Conservation (phyloP, 2,888 invertebrate genomes). For the Drosophila atripex region DNA sequence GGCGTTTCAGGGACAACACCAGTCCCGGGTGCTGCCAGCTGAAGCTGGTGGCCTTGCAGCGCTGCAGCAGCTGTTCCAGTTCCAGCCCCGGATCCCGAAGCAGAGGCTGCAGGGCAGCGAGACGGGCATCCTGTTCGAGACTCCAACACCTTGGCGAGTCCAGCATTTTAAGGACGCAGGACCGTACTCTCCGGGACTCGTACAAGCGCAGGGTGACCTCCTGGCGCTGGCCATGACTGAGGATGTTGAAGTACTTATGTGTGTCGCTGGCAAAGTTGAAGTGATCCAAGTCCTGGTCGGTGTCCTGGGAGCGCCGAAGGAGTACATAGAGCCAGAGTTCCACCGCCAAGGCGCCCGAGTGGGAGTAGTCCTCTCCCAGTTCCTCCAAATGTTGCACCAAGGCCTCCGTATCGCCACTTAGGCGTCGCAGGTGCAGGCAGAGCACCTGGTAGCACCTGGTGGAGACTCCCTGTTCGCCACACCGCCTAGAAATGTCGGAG, state of each 20-base stretch:
- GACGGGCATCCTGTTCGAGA: slow-evolving; percentile 65
- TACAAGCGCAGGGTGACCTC: slow-evolving; percentile 43
- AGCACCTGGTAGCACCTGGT: slow-evolving; percentile 71
- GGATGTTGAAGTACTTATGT: slow-evolving; percentile 54
- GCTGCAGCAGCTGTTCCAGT: slow-evolving; percentile 58
- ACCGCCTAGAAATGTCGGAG: slow-evolving; percentile 10
- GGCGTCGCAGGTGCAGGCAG: slow-evolving; percentile 72
- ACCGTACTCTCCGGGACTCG: slow-evolving; percentile 11
- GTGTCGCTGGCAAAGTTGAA: slow-evolving; percentile 64
- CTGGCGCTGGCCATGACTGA: slow-evolving; percentile 44
- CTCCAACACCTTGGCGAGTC: slow-evolving; percentile 43
- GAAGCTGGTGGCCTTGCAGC: slow-evolving; percentile 37
- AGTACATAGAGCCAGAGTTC: slow-evolving; percentile 74
- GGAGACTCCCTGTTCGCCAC: slow-evolving; percentile 69
- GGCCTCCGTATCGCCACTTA: slow-evolving; percentile 44
- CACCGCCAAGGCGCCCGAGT: slow-evolving; percentile 46
- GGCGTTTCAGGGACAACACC: slow-evolving; percentile 72
- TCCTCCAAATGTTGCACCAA: slow-evolving; percentile 58
- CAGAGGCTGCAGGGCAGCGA: slow-evolving; percentile 71
- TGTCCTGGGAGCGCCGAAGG: slow-evolving; percentile 31
- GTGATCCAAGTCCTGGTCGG: slow-evolving; percentile 59
- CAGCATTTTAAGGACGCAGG: slow-evolving; percentile 20
- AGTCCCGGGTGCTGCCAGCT: slow-evolving; percentile 72
- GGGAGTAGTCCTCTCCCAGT: slow-evolving; percentile 34
- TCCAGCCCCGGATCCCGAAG: slow-evolving; percentile 52